Base-by-base conservation (phyloP, 1,140 invertebrate species). In the Drosophila punjabiensis region DNA sequence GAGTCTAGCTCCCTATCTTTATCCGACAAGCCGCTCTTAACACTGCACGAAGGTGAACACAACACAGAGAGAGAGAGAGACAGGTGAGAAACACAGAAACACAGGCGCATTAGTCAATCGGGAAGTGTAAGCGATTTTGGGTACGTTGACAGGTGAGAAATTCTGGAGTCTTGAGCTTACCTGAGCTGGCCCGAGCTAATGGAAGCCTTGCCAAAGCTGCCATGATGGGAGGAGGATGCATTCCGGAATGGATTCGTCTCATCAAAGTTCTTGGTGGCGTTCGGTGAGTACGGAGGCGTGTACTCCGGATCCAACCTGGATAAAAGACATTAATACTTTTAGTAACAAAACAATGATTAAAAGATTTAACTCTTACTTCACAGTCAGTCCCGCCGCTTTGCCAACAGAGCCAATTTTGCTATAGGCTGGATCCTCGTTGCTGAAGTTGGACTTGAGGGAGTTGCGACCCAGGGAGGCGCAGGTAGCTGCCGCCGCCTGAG, bases 1-100 rank as follows among this genome's bases (percentile, higher is more conserved):
- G 94, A 95, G 82, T 95, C 94, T 59, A 95, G 87, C 94, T 95
- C 69, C 93, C 93, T 91, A 93, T 94, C 89, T 94, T 95, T 61
- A 94, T 93, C 74, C 94, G 94, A 90, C 93, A 94, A 82, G 94
- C 94, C 67, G 94, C 76, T 81, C 69, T 94, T 94, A 83, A 93
- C 91, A 81, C 94, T 94, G 78, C 92, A 93, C 69, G 92, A 93
- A 92, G 76, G 74, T 70, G 62, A n/a, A 81, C 55, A 86, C 74
- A 75, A 79, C 45, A 82, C 55, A 69, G 52, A 63, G 47, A 65
- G 66, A 71, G 59, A 71, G 55, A 67, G 52, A 73, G 68, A 92
- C 30, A 80, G 58, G 70, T 74, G 63, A 82, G 66, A 82, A 52
- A 85, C 66, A 81, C 64, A 78, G 62, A 88, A 70, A 84, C 68